These are phyloP conservation scores for Meteorus colon DNA, from an alignment of 2,888 invertebrate species.

Conservation along the genomic window DNA sequence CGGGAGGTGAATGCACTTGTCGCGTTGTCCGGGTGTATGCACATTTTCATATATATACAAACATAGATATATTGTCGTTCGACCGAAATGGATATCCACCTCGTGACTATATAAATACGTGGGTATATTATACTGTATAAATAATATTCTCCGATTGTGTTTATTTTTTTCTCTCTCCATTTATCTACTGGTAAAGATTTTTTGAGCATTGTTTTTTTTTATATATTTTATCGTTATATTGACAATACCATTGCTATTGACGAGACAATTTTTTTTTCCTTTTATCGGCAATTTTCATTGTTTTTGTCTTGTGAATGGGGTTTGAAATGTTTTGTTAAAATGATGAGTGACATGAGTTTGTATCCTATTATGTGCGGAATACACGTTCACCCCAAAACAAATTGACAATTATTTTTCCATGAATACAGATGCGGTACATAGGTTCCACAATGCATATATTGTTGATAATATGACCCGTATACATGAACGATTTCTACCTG, in stretches of 20 bases:
- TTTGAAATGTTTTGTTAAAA: background rate
- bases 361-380: background rate
- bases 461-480: too few relatives aligned
- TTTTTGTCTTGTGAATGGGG: background rate
- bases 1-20: constrained; percentile 55
- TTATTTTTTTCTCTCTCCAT: background rate
- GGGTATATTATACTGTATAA: constrained; percentile 16
- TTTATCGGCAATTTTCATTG: background rate
- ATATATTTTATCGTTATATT: constrained; percentile 13
- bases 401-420: background rate
- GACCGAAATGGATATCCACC: constrained; percentile 54
- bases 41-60: constrained; percentile 5
- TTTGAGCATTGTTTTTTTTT: constrained; percentile 36
- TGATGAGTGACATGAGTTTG: background rate
- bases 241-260: background rate
- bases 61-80: constrained; percentile 42
- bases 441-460: too few relatives aligned
- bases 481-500: too few relatives aligned
- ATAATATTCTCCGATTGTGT: constrained; percentile 19
- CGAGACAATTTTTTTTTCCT: constrained; percentile 19
- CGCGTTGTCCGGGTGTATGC: constrained; percentile 46
- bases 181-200: constrained; percentile 23
- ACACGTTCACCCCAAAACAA: background rate
- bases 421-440: too few relatives aligned
- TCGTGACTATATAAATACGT: constrained; percentile 43